Conservation (phyloP, 1,140 invertebrate species). For the Augochlora pura region DNA sequence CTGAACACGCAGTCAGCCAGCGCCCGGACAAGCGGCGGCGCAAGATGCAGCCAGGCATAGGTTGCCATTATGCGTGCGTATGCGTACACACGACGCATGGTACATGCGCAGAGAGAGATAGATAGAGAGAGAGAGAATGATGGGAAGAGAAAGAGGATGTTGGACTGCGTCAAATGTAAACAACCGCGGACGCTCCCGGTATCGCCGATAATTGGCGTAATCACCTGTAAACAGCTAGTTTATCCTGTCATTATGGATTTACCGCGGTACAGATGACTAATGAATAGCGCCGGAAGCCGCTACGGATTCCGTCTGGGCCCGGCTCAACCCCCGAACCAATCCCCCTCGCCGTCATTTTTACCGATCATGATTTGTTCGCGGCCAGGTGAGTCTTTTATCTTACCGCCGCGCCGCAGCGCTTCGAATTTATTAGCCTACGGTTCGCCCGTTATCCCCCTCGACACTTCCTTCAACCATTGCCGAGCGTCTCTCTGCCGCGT, state of each 20-base stretch:
- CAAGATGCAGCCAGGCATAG: slow-evolving; percentile 7
- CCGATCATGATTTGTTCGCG: slow-evolving; percentile 2
- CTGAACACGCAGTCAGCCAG: slow-evolving; percentile 2
- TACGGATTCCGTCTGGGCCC: slow-evolving; percentile 9
- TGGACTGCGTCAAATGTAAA: slow-evolving; percentile 46
- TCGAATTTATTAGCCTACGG: slow-evolving; percentile 21
- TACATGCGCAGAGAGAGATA: neutral
- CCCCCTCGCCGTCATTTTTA: neutral
- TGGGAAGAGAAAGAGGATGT: too few species aligned
- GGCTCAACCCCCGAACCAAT: neutral
- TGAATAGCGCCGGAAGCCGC: slow-evolving; percentile 47
- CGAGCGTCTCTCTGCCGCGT: neutral
- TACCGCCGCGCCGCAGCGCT: too few species aligned
- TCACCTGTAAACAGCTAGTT: slow-evolving; percentile 54
- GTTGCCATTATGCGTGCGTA: slow-evolving; percentile 24
- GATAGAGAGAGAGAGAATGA: too few species aligned
- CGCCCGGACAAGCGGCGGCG: neutral
- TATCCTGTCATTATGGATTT: slow-evolving; percentile 60
- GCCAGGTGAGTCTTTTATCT: slow-evolving; percentile 1
- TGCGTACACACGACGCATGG: neutral
- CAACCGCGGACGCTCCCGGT: slow-evolving; percentile 21
- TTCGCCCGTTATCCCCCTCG: neutral
- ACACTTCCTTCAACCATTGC: neutral
- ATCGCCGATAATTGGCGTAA: slow-evolving; percentile 65
- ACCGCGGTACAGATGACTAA: slow-evolving; percentile 48